phyloP scores from a whole-genome alignment of 2,888 invertebrate species.

The Mactromeris polynyma region DNA sequence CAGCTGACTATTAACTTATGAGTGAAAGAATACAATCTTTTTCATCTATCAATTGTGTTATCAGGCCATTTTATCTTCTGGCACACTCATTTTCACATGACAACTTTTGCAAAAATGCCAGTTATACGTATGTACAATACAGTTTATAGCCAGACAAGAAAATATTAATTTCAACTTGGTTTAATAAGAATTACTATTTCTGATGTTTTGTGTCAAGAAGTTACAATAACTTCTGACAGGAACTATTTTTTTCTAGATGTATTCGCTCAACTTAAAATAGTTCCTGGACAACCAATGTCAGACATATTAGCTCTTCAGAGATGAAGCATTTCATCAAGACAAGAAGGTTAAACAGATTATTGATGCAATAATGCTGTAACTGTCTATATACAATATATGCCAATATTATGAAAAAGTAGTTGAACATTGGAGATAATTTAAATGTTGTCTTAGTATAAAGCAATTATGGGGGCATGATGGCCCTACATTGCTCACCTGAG shows the following conservation, averaged over 20 bases:
- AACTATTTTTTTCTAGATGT: constrained; percentile 45
- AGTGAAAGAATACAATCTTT: constrained; percentile 53
- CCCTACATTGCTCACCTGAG: too few relatives aligned
- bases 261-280: constrained; percentile 38
- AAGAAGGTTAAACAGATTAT: not conserved
- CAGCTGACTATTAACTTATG: constrained; percentile 62
- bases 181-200: constrained; percentile 51
- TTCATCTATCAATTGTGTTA: constrained; percentile 67
- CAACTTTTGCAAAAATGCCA: constrained; percentile 71
- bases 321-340: not conserved
- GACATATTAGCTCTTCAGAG: constrained; percentile 11
- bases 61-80: constrained; percentile 57
- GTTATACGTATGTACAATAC: constrained; percentile 57
- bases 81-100: constrained; percentile 60
- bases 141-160: constrained; percentile 50
- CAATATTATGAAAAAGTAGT: too few relatives aligned
- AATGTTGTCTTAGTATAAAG: too few relatives aligned
- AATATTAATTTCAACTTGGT: constrained; percentile 60
- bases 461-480: too few relatives aligned
- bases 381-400: not conserved
- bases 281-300: constrained; percentile 43
- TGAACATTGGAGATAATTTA: too few relatives aligned
- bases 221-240: constrained; percentile 45
- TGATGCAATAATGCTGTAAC: not conserved
- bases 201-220: constrained; percentile 38